phyloP scores from a whole-genome alignment of 2,797 vertebrate genomes.

The Phaenicophaeus curvirostris region DNA sequence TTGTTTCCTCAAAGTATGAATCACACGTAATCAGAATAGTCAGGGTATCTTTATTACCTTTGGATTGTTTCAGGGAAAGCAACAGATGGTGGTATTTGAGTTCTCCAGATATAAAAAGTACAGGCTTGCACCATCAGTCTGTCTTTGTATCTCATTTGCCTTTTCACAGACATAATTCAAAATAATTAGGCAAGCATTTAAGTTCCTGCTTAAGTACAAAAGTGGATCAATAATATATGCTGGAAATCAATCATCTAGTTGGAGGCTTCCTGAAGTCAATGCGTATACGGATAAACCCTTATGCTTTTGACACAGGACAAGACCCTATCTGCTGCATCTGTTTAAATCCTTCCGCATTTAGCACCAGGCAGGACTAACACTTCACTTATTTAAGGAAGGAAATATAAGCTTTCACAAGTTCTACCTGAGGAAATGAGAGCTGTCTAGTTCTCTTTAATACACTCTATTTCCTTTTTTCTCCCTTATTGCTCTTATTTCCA shows the following conservation, averaged over 20 bases:
- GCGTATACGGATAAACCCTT: neutral
- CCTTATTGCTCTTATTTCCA: neutral
- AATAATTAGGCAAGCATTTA: neutral
- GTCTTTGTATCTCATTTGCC: neutral
- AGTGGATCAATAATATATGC: neutral
- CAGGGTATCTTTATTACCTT: neutral
- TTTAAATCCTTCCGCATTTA: neutral
- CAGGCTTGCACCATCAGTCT: neutral
- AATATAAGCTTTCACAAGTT: neutral
- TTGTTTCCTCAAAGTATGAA: neutral
- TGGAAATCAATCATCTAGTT: neutral
- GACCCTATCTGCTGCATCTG: neutral
- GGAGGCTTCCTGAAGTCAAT: neutral
- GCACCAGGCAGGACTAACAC: neutral
- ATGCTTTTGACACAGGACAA: neutral
- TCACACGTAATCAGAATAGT: neutral
- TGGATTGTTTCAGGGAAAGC: slow-evolving; percentile 16
- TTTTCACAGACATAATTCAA: neutral
- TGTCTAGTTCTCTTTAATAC: neutral
- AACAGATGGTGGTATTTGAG: slow-evolving; percentile 1
- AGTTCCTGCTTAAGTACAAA: neutral
- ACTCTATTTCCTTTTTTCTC: neutral
- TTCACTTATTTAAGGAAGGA: neutral
- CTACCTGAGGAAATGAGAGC: neutral
- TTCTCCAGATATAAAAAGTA: neutral